Evolutionary conservation across 92 coral and sea anemone genomes (phyloP).

Genomic region (Pocillopora grandis): DNA sequence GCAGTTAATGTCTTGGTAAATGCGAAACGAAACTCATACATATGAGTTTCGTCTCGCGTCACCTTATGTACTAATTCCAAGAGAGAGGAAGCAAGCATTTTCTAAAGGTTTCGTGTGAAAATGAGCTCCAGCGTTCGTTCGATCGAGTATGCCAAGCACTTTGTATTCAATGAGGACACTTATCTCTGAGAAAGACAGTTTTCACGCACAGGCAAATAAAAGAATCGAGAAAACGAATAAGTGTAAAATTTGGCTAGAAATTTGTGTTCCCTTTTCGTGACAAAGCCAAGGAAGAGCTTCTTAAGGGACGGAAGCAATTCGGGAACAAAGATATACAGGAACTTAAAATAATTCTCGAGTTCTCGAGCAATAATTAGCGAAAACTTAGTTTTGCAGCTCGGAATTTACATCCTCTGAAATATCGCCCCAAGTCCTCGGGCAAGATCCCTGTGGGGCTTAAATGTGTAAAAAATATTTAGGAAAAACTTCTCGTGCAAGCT

Average conservation of each 20-base stretch:
- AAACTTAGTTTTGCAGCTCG: background rate
- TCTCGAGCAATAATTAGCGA: constrained; percentile 10
- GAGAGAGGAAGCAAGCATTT: too few relatives aligned
- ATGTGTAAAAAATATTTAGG: background rate
- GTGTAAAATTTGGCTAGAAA: background rate
- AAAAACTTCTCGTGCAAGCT: background rate
- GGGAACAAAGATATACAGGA: constrained; percentile 16
- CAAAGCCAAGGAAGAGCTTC: constrained; percentile 21
- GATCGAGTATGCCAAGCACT: too few relatives aligned
- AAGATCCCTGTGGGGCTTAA: background rate
- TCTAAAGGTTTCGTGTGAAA: too few relatives aligned
- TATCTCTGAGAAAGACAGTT: background rate
- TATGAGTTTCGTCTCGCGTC: too few relatives aligned
- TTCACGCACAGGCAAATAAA: background rate
- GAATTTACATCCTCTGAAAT: background rate
- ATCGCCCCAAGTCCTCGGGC: background rate
- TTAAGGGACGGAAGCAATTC: constrained; percentile 5
- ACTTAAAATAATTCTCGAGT: background rate
- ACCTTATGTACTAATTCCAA: too few relatives aligned
- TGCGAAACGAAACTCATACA: too few relatives aligned
- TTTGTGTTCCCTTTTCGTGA: constrained; percentile 16
- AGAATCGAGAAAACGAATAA: background rate
- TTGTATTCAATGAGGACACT: too few relatives aligned
- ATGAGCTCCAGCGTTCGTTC: too few relatives aligned
- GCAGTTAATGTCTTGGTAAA: background rate